Percentiles rank a stretch among this genome's conserved stretches.
Evolutionary conservation across 2,888 invertebrate genomes (phyloP).

Genomic region (Hydropsyche betteni): DNA sequence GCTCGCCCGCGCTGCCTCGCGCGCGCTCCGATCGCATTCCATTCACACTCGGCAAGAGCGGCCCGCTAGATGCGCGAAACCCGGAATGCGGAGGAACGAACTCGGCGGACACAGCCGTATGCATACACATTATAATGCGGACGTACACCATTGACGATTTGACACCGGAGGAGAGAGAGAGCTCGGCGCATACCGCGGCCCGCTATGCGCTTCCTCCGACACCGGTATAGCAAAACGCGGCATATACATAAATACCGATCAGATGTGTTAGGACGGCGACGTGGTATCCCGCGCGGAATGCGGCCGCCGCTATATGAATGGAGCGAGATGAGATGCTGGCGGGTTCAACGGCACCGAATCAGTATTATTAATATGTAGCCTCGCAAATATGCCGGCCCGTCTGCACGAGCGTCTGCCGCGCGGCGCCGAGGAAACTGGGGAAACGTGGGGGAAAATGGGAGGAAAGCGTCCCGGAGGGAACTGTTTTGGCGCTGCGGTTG

Average conservation of each 20-base stretch:
- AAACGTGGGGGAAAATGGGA: not conserved
- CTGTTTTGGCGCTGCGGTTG: not conserved
- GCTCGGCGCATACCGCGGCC: constrained; percentile 53
- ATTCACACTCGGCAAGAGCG: not conserved
- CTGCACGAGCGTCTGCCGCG: constrained; percentile 40
- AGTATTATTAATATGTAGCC: constrained; percentile 42
- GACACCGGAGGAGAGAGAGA: constrained; percentile 50
- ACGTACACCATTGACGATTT: constrained; percentile 49
- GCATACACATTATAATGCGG: constrained; percentile 49
- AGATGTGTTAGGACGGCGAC: constrained; percentile 53
- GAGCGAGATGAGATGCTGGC: constrained; percentile 36
- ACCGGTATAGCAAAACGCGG: constrained; percentile 56
- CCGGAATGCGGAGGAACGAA: constrained; percentile 51
- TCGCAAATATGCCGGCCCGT: constrained; percentile 43
- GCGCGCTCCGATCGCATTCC: not conserved
- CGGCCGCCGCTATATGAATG: constrained; percentile 62
- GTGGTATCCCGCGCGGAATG: constrained; percentile 47
- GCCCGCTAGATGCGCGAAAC: not conserved
- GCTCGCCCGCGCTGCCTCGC: no score
- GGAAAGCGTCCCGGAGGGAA: no score
- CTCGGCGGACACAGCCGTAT: constrained; percentile 54
- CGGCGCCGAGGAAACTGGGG: not conserved
- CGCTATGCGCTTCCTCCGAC: constrained; percentile 57
- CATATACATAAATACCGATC: no score
- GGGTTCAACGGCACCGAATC: constrained; percentile 41